Evolutionary conservation across 2,888 invertebrate genomes (phyloP).

Genomic region (Parthenolecanium corni): DNA sequence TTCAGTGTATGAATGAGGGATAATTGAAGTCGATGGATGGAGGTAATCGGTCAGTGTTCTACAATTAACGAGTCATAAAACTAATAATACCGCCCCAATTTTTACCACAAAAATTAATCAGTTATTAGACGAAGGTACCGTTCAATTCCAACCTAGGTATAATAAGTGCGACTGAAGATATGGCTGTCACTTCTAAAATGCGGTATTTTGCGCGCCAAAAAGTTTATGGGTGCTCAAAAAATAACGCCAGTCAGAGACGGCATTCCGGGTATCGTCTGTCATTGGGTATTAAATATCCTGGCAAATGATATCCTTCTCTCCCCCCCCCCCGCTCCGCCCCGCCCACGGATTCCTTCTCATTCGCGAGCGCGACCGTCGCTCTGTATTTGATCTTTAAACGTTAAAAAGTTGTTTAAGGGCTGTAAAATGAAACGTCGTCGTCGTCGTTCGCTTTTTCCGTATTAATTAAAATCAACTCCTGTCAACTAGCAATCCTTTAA

Average conservation of each 20-base stretch:
- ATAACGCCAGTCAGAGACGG: neutral
- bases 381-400: constrained; percentile 21
- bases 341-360: neutral
- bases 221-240: neutral
- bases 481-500: constrained; percentile 22
- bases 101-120: too few species aligned
- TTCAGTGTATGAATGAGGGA: too few species aligned
- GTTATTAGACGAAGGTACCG: too few species aligned
- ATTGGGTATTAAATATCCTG: constrained; percentile 25
- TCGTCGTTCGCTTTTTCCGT: constrained; percentile 21
- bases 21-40: too few species aligned
- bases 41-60: too few species aligned
- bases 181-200: too few species aligned
- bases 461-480: constrained; percentile 28
- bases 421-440: constrained; percentile 26
- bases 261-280: constrained; percentile 22
- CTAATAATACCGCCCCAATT: too few species aligned
- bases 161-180: too few species aligned
- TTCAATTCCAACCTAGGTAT: too few species aligned
- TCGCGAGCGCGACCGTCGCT: neutral
- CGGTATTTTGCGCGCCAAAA: constrained; percentile 9
- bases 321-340: neutral
- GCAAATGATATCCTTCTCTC: constrained; percentile 16
- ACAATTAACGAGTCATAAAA: too few species aligned
- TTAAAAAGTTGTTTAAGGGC: constrained; percentile 27